Base-by-base conservation (phyloP, 2,797 vertebrate species). In the Tadarida brasiliensis region DNA sequence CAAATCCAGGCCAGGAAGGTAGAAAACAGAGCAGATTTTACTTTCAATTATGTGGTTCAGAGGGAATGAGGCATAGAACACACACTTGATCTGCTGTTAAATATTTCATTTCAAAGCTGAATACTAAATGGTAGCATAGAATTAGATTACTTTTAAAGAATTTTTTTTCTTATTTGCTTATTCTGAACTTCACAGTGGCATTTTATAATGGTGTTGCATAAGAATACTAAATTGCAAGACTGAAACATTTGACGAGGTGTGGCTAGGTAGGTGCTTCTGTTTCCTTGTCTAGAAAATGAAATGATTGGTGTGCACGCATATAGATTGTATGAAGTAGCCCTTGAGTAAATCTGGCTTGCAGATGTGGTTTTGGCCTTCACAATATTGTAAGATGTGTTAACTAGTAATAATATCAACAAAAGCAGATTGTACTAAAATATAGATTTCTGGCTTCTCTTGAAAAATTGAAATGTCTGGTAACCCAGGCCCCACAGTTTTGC, bases 1-100 rank as follows among this genome's bases (percentile, higher is more conserved):
- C 96, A 98, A 98, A 95, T 94, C 87, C 97, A 96, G 94, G 83
- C 63, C 96, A 95, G 89, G 96, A 98, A 97, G 87, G 84, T 63
- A 95, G 96, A 97, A 98, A 98, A 87, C 91, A 95, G 94, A 98
- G 88, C 68, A 97, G 76, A 80, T 87, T 92, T 97, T 74, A 47
- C 59, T 87, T 71, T 93, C 70, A 94, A 1, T 74, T 71, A 68
- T 14, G 63, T n/a, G 33, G 28, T 73, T 88, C 8, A 9, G 71
- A 71, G 28, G 84, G 57, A 68, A 51, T 22, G 70, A 65, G 63
- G 73, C 11, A 35, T 49, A 87, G 88, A 94, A 82, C 87, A 94
- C 47, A 84, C 49, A 80, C 87, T 97, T 95, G 95, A 97, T 97
- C 87, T 74, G 39, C 57, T 95, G 33, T 97, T 67, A 96, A 97